Base-by-base conservation (phyloP, 53 echinoderm and acorn worm species). In the Arbacia lixula region DNA sequence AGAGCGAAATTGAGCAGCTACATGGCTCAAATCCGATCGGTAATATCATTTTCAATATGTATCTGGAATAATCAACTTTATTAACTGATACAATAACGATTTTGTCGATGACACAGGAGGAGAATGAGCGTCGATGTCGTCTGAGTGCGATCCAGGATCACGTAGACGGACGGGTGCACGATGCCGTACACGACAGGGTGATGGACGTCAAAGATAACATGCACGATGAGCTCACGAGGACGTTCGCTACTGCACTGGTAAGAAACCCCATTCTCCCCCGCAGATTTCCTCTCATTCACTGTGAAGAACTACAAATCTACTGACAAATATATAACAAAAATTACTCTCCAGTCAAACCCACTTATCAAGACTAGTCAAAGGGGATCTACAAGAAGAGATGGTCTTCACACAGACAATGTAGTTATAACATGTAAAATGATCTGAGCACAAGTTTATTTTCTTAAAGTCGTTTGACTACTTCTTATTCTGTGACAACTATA, bases 61-160 rank as follows among this genome's bases (percentile, higher is more conserved):
- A 46, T 10, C 49, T 46, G 8, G 49, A 10, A 46, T 8, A 10
- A 10, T 10, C 49, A 14, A 46, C 14, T 46, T 8, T 10, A 46
- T 10, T 46, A 10, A 8, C 14, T 10, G 8, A 14, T 46, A 46
- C 8, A 46, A 46, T 46, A 10, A 10, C 8, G 9, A 20, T 12
- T 20, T 57, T 11, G 9, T 57, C 22, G 5, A 19, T 57, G 16
- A 5, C n/a, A 9, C 68, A 95, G 99, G 99, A 98, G 56, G 99
- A 98, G 51, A 90, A 86, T 12, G 99, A 98, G 40, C 88, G 90
- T 10, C 92, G 91, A n/a, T 88, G 87, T 5, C 92, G 94, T 14
- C 35, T 92, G 27, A 64, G 50, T 6, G 88, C 86, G 30, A 84
- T 79, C 10, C 63, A 86, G 58, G 64, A 68, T 3, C 38, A 88